A percentile compares a stretch with the other conserved stretches of the same genome.
phyloP scores from a whole-genome alignment of 2,113 vertebrate genomes.

The western clawed frog (Xenopus tropicalis) region UCB_Xtro_10.0 CM004450.2:69560001-69560500 shows the following conservation, averaged over 20 bases:
- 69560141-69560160: constrained; percentile 65
- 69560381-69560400: neutral
- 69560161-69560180: constrained; percentile 60
- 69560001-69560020: constrained; percentile 71
- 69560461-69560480: neutral
- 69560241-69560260: constrained; percentile 69
- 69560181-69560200: constrained; percentile 63
- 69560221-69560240: constrained; percentile 74
- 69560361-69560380: neutral
- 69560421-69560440: neutral
- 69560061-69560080: constrained; percentile 76
- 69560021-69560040: constrained; percentile 76
- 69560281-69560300: constrained; percentile 55
- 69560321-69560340: constrained; percentile 55
- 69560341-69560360: constrained; percentile 33
- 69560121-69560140: constrained; percentile 59
- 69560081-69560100: constrained; percentile 72
- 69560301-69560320: constrained; percentile 61
- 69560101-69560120: constrained; percentile 74
- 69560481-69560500: neutral
- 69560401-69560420: neutral
- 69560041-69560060: constrained; percentile 71
- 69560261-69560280: constrained; percentile 66
- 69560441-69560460: constrained; percentile 5
- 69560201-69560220: constrained; percentile 68